Conservation (phyloP, 2,113 vertebrate genomes). For the Myiagra hebetior region DNA sequence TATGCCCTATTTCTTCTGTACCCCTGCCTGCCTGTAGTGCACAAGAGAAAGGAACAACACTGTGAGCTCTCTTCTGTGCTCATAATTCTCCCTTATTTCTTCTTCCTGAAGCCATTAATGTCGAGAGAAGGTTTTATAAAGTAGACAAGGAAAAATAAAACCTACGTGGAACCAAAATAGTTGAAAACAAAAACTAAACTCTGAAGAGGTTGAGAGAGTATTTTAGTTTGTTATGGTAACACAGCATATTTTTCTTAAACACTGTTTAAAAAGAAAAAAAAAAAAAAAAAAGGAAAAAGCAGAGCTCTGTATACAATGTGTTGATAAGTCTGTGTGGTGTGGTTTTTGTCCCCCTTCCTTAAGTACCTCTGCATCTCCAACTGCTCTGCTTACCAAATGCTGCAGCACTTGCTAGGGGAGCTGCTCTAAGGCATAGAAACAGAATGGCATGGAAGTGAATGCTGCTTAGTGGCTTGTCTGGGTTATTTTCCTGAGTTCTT, state of each 20-base stretch:
- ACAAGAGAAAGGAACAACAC: not conserved
- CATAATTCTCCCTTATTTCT: not conserved
- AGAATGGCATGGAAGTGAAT: not conserved
- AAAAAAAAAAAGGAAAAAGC: not conserved
- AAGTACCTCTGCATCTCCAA: conserved; percentile 27
- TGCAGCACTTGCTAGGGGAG: conserved; percentile 47
- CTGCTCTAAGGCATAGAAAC: not conserved
- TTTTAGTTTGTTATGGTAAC: conserved; percentile 49
- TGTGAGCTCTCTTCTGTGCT: not conserved
- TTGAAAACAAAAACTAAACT: not conserved
- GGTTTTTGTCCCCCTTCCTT: conserved; percentile 1
- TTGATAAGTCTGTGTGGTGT: conserved; percentile 39
- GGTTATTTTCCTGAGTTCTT: not conserved
- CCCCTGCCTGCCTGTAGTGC: not conserved
- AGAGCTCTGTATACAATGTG: not conserved
- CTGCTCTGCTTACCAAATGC: not conserved
- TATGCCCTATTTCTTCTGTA: not conserved
- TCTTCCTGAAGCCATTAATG: conserved; percentile 18
- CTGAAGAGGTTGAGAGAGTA: not conserved
- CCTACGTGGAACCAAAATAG: conserved; percentile 10
- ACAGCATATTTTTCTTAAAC: conserved; percentile 55
- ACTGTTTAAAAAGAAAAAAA: not conserved
- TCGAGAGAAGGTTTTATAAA: conserved; percentile 5
- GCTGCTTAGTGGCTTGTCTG: not conserved
- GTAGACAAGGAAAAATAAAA: not conserved